phyloP scores from a whole-genome alignment of 1,140 invertebrate genomes.

The Listronotus bonariensis region DNA sequence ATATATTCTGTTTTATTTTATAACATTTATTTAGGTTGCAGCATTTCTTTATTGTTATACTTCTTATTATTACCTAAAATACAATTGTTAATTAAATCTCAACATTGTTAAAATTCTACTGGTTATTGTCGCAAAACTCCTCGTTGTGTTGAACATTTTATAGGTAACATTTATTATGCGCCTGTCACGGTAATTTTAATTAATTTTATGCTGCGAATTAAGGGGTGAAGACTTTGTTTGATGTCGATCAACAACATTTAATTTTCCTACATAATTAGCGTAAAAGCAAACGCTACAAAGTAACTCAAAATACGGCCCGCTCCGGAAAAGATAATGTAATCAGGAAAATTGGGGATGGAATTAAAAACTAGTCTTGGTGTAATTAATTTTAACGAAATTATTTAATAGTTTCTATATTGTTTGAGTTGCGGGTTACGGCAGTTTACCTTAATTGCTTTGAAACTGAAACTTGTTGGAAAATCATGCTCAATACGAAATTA shows the following conservation, averaged over 20 bases:
- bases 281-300: slow-evolving; percentile 9
- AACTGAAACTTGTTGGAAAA: neutral
- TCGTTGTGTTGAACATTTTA: no score
- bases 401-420: slow-evolving; percentile 10
- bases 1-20: no score
- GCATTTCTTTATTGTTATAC: no score
- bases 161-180: no score
- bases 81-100: no score
- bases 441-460: slow-evolving; percentile 4
- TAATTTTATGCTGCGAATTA: slow-evolving; percentile 10
- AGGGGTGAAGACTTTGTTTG: slow-evolving; percentile 14
- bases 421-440: neutral
- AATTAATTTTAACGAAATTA: slow-evolving; percentile 22
- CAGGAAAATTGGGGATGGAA: slow-evolving; percentile 1
- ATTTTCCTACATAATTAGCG: slow-evolving; percentile 18
- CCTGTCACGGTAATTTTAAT: slow-evolving; percentile 15
- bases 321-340: slow-evolving; percentile 15
- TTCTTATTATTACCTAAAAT: no score
- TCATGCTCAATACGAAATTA: neutral
- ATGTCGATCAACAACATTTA: slow-evolving; percentile 18
- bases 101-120: no score
- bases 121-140: no score
- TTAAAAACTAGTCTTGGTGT: slow-evolving; percentile 14
- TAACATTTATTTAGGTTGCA: no score
- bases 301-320: slow-evolving; percentile 1